Conservation (phyloP, 2,888 invertebrate genomes). For the Mechanitis mazaeus region DNA sequence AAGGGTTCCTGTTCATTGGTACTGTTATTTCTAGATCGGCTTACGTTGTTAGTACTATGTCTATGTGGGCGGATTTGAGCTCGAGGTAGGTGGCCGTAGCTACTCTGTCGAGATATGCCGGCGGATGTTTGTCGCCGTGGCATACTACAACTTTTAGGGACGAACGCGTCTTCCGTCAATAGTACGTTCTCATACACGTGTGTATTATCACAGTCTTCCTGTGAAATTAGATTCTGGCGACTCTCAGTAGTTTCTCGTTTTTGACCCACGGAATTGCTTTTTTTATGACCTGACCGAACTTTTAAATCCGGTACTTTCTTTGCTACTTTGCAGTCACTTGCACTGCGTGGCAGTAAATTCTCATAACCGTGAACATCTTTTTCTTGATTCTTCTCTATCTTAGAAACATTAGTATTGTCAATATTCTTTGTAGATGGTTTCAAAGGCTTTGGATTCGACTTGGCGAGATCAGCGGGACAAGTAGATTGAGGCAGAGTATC, state of each 20-base stretch:
- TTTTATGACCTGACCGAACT: constrained; percentile 55
- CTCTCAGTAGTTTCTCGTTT: constrained; percentile 67
- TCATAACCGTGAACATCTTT: constrained; percentile 54
- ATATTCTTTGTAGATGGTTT: constrained; percentile 48
- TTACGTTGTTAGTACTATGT: constrained; percentile 55
- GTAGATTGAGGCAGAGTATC: constrained; percentile 44
- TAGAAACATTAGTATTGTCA: constrained; percentile 40
- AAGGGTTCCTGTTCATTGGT: constrained; percentile 58
- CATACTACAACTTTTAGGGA: constrained; percentile 68
- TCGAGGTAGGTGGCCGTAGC: constrained; percentile 61
- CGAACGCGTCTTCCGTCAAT: constrained; percentile 46
- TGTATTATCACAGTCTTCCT: constrained; percentile 57
- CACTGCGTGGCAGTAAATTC: constrained; percentile 63
- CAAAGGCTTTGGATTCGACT: constrained; percentile 48
- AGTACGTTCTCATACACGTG: constrained; percentile 71
- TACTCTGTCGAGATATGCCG: constrained; percentile 59
- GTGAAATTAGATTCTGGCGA: constrained; percentile 64
- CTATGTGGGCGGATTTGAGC: constrained; percentile 55
- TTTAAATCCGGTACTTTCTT: constrained; percentile 54
- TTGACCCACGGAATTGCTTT: constrained; percentile 70
- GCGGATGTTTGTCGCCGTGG: constrained; percentile 59
- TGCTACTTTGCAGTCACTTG: constrained; percentile 64
- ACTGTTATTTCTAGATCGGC: constrained; percentile 49
- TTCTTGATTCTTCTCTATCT: constrained; percentile 47
- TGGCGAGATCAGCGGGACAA: constrained; percentile 44